Percentiles rank a stretch among this genome's conserved stretches.
phyloP scores from a whole-genome alignment of 2,888 invertebrate genomes.

The Drosophila infuscata region DNA sequence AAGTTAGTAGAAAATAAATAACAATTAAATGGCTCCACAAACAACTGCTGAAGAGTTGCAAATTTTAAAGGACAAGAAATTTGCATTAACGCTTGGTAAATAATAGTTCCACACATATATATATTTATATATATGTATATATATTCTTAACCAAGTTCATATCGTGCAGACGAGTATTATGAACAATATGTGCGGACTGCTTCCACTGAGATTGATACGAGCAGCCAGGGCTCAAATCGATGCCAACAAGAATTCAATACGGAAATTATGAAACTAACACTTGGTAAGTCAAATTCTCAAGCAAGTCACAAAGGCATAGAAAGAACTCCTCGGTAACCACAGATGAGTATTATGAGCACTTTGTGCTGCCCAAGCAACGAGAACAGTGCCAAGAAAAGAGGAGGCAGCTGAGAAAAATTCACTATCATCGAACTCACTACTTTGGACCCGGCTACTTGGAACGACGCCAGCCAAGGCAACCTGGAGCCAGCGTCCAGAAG shows the following conservation, averaged over 20 bases:
- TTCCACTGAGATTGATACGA: background rate
- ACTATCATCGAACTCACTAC: conserved; percentile 23
- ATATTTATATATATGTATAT: background rate
- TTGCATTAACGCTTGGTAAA: conserved; percentile 13
- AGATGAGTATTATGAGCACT: conserved; percentile 27
- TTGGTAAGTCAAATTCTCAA: conserved; percentile 18
- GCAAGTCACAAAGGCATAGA: background rate
- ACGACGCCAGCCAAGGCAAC: conserved; percentile 6
- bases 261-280: conserved; percentile 12
- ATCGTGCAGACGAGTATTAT: conserved; percentile 15
- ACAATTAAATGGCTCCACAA: conserved; percentile 2
- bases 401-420: background rate
- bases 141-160: background rate
- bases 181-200: background rate
- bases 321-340: background rate
- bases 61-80: background rate
- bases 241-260: background rate
- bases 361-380: conserved; percentile 14
- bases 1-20: background rate
- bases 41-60: background rate
- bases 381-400: background rate
- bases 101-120: background rate
- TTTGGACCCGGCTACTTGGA: conserved; percentile 24
- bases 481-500: background rate
- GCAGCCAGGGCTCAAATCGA: background rate